These are phyloP conservation scores for Microdon myrmicae DNA, from an alignment of 2,888 invertebrate species.

Conservation along the genomic window DNA sequence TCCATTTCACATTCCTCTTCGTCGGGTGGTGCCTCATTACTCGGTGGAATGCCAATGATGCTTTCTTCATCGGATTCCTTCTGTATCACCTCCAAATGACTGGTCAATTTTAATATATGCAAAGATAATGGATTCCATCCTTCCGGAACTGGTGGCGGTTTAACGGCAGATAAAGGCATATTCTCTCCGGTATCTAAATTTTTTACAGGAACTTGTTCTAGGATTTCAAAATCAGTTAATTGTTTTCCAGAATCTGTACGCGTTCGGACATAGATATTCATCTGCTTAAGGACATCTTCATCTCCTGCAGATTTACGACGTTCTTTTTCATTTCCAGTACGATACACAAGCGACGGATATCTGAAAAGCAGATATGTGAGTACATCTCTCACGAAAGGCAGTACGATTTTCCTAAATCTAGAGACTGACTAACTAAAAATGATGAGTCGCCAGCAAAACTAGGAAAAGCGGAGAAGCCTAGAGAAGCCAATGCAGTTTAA, in stretches of 20 bases:
- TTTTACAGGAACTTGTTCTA: slow-evolving; percentile 88
- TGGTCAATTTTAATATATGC: slow-evolving; percentile 93
- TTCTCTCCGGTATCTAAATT: slow-evolving; percentile 87
- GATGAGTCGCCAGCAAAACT: slow-evolving; percentile 12
- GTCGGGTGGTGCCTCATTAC: slow-evolving; percentile 64
- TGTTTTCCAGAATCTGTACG: slow-evolving; percentile 88
- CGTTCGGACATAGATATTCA: slow-evolving; percentile 80
- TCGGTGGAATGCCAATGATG: slow-evolving; percentile 71
- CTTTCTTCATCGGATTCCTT: slow-evolving; percentile 84
- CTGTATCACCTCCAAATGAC: slow-evolving; percentile 81
- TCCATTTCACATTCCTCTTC: slow-evolving; percentile 67
- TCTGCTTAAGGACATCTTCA: slow-evolving; percentile 76
- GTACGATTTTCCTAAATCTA: background rate
- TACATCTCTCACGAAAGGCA: background rate
- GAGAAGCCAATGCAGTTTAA: slow-evolving; percentile 24
- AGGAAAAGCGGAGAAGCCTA: slow-evolving; percentile 7
- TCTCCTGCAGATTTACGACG: slow-evolving; percentile 86
- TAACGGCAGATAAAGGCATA: slow-evolving; percentile 90
- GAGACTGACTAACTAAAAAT: slow-evolving; percentile 24
- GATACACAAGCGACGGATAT: slow-evolving; percentile 63
- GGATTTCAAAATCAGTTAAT: slow-evolving; percentile 90
- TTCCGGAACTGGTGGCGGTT: slow-evolving; percentile 71
- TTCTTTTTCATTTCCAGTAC: slow-evolving; percentile 67
- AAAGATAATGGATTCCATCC: slow-evolving; percentile 95
- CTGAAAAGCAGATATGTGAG: slow-evolving; percentile 47